Evolutionary conservation across 64 coral and sea anemone species (phyloP).

Genomic region (Trachythela sp.): DNA sequence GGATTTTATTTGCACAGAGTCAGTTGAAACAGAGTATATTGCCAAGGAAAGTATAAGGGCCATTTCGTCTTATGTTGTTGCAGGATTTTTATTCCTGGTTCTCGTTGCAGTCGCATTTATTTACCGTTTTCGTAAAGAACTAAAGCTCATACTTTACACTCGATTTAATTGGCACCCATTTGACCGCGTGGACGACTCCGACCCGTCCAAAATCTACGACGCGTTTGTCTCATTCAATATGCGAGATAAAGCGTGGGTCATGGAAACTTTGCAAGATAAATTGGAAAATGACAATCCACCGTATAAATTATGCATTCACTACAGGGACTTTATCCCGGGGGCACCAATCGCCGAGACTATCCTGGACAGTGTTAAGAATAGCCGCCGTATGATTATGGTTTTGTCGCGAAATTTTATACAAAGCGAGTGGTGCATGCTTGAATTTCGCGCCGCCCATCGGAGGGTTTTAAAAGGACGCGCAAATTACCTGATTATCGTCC

Average conservation of each 20-base stretch:
- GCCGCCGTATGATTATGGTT: conserved; percentile 57
- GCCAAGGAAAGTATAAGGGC: background rate
- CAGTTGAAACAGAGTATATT: background rate
- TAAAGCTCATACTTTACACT: conserved; percentile 61
- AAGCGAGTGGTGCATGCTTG: conserved; percentile 89
- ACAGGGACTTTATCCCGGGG: conserved; percentile 36
- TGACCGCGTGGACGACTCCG: conserved; percentile 59
- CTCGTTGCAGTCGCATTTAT: background rate
- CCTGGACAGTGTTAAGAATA: conserved; percentile 17
- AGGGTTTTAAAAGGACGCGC: conserved; percentile 62
- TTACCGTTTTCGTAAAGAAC: conserved; percentile 48
- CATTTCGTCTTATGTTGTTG: background rate
- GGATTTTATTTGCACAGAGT: conserved; percentile 56
- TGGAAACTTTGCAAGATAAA: conserved; percentile 23
- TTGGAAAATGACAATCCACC: conserved; percentile 59
- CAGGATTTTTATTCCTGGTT: background rate
- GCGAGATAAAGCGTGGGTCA: conserved; percentile 53
- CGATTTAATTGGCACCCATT: conserved; percentile 77
- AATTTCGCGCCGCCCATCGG: conserved; percentile 76
- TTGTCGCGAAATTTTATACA: conserved; percentile 56
- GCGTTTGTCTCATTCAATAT: conserved; percentile 70
- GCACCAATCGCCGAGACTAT: conserved; percentile 33
- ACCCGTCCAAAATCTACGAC: conserved; percentile 66
- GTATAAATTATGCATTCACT: conserved; percentile 63
- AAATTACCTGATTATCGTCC: conserved; percentile 70